Evolutionary conservation across 2,113 vertebrate genomes (phyloP), one percentile per base, ranked within the genome.

Genomic region (Saguinus imperator): DNA sequence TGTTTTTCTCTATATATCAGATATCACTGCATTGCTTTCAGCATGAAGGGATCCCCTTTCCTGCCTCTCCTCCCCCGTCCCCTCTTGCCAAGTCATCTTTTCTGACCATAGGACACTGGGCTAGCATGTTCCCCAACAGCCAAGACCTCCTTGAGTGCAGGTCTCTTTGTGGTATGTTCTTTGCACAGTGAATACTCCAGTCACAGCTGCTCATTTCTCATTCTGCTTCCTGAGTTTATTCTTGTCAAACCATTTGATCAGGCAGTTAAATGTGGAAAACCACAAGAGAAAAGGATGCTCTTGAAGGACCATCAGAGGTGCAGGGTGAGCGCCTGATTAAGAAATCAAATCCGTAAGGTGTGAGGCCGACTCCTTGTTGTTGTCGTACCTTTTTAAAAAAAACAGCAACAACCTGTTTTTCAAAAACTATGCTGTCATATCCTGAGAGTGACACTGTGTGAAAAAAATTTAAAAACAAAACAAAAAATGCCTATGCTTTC

Each of bases 1-100:
- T 94, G 32, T 82, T 89, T 95, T 91, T 92, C 80, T 95, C 35
- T 48, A 5, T 37, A 32, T 23, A 27, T 76, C 79, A 70, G 73
- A 95, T 45, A n/a, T 40, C 64, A 13, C 21, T 90, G 40, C 68
- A 76, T 9, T 76, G 86, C 77, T 70, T 84, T 80, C 81, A 92
- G 32, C 57, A 81, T 23, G 23, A 73, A 96, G 68, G 40, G 57
- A 48, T 43, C 7, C 35, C 29, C 50, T 82, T 64, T 82, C 18
- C 23, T n/a, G 1, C 77, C 70, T 84, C 27, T 89, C 25, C 37
- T 83, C 5, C 37, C 29, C 57, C 6, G 0, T 6, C 14, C 12
- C n/a, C 21, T 75, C 29, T 73, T 16, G 10, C 29, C 18, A 93
- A 29, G 68, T 70, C 55, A 40, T 55, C 23, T 79, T 94, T 87